Percentiles rank a stretch among this genome's conserved stretches.
phyloP scores from a whole-genome alignment of 2,797 vertebrate genomes.

The Toxotes lorentzi region DNA sequence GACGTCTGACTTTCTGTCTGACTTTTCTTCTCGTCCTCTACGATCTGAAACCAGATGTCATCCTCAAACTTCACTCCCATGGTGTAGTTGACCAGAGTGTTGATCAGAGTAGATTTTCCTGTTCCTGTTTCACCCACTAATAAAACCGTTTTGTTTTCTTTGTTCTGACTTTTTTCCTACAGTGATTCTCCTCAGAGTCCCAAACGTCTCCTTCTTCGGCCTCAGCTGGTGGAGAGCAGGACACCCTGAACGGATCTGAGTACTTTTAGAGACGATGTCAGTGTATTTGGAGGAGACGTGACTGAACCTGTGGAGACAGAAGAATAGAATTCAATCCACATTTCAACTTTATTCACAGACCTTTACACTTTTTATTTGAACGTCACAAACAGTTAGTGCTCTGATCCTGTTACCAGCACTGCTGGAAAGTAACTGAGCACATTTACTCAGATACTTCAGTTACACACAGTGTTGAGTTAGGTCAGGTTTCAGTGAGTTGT shows the following conservation, averaged over 20 bases:
- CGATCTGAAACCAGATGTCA: constrained; percentile 22
- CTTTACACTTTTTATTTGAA: too few relatives aligned
- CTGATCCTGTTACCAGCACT: too few relatives aligned
- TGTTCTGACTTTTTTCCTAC: not conserved
- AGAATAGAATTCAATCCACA: too few relatives aligned
- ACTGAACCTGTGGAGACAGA: too few relatives aligned
- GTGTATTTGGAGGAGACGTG: not conserved
- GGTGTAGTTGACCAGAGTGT: constrained; percentile 24
- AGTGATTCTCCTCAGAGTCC: not conserved
- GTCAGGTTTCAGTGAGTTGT: too few relatives aligned
- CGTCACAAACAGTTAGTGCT: too few relatives aligned
- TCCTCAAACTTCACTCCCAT: constrained; percentile 31
- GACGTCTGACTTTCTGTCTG: constrained; percentile 9
- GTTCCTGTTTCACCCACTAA: constrained; percentile 24
- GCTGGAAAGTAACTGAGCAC: too few relatives aligned
- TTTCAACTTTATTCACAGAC: too few relatives aligned
- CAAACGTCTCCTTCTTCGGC: not conserved
- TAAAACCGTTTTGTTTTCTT: constrained; percentile 25
- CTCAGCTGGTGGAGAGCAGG: not conserved
- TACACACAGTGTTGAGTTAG: too few relatives aligned
- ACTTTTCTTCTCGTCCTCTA: fast-evolving
- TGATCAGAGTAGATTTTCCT: constrained; percentile 33
- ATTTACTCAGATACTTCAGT: too few relatives aligned
- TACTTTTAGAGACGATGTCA: not conserved
- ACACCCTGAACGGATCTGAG: not conserved